Base-by-base conservation (phyloP, 2,113 vertebrate genomes). In the Carassius gibelio region DNA sequence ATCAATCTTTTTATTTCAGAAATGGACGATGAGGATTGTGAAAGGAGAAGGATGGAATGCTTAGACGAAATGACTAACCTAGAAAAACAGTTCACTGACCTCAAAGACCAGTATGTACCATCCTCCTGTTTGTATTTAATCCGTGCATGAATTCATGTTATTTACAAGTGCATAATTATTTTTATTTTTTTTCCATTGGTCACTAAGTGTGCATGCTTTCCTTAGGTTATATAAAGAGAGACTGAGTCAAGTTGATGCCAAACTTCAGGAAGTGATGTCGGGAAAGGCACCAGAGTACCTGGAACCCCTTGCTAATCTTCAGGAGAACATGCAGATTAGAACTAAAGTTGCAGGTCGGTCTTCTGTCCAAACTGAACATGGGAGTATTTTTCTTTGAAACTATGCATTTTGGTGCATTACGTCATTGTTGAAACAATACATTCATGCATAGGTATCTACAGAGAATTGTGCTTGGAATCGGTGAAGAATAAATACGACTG, bases 281-380 rank as follows among this genome's bases (percentile, higher is more conserved):
- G 98, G 97, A 89, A 99, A 98, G 92, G 98, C 98, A 87, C 95
- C 97, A 8, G 98, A 99, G 87, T 99, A 99, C 92, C 95, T 99
- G 93, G 98, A 99, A 88, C 98, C 98, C 38, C 90, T 99, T 87
- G 98, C 98, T 89, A 96, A 97, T 90, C 94, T 99, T 87, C 98
- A 99, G 94, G 98, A 99, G 94, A 99, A 99, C 92, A 99, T 99
- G 98, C 98, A 99, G 93, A 99, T 99, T 88, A 95, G 98, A 91
- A 99, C 97, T 87, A 99, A 99, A 95, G 98, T 99, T 78, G 98
- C 98, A 88, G 45, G 45, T 48, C 9, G 45, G 45, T 48, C 45
- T 48, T 9, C 2, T 10, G 45, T 48, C 10, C 10, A 48, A 48
- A 48, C 45, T 48, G 9, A 48, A 48, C 45, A 48, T 11, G 9